Evolutionary conservation across 2,888 invertebrate genomes (phyloP).

Genomic region (Lepidochrysops patricia): DNA sequence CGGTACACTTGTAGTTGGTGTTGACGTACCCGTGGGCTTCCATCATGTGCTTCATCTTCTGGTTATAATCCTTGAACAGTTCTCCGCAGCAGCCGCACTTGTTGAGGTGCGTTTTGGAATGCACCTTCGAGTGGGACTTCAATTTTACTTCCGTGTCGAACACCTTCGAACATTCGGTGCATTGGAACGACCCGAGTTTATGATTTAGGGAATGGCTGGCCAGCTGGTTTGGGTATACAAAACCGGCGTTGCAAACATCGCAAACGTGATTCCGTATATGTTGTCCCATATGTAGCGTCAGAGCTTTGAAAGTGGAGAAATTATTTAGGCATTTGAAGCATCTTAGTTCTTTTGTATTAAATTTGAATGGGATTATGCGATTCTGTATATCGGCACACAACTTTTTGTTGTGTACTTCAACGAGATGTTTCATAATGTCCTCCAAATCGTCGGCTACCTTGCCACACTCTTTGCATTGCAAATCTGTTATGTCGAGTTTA

Average conservation of each 20-base stretch:
- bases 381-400: conserved; percentile 32
- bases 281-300: conserved; percentile 52
- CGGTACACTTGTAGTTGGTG: conserved; percentile 36
- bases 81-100: conserved; percentile 48
- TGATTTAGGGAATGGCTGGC: conserved; percentile 42
- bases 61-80: conserved; percentile 41
- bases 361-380: conserved; percentile 42
- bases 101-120: conserved; percentile 36
- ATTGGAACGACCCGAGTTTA: conserved; percentile 43
- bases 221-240: conserved; percentile 42
- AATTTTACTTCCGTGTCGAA: conserved; percentile 61
- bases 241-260: conserved; percentile 46
- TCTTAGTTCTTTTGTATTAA: conserved; percentile 28
- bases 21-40: conserved; percentile 38
- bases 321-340: conserved; percentile 32
- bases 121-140: conserved; percentile 58
- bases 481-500: conserved; percentile 43
- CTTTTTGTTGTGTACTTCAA: conserved; percentile 26
- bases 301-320: conserved; percentile 34
- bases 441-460: conserved; percentile 27
- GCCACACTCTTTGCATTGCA: conserved; percentile 32
- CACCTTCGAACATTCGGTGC: conserved; percentile 53
- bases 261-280: conserved; percentile 53
- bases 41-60: conserved; percentile 39
- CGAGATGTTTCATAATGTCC: conserved; percentile 29